These are phyloP conservation scores for Pachypanchax playfairii DNA, from an alignment of 2,113 vertebrate genomes.

Conservation along the genomic window DNA sequence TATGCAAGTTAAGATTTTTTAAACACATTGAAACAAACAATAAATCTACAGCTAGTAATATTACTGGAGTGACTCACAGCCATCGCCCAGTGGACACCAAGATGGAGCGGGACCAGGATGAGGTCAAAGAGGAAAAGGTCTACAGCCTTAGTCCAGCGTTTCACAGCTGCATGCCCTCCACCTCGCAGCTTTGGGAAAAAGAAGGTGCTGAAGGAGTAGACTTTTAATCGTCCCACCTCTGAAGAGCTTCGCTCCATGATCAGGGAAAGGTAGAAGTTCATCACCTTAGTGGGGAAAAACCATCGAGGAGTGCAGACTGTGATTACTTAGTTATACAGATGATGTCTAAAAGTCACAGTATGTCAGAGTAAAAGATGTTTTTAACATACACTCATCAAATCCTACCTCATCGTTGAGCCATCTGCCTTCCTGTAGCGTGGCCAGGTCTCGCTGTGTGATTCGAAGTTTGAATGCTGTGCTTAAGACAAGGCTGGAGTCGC, in stretches of 20 bases:
- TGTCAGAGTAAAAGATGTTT: too few relatives aligned
- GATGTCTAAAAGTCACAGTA: not conserved
- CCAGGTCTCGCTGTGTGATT: conserved; percentile 88
- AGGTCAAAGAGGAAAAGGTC: conserved; percentile 89
- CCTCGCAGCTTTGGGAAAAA: conserved; percentile 87
- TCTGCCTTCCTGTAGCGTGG: conserved; percentile 80
- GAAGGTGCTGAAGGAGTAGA: conserved; percentile 92
- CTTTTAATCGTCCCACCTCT: conserved; percentile 69
- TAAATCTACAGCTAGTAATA: not conserved
- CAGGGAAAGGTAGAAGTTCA: conserved; percentile 95
- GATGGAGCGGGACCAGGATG: conserved; percentile 88
- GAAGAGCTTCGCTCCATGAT: conserved; percentile 84
- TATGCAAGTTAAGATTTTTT: too few relatives aligned
- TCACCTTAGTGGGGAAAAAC: conserved; percentile 75
- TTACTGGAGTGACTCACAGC: conserved; percentile 79
- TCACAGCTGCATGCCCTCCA: conserved; percentile 83
- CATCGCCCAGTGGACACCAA: conserved; percentile 88
- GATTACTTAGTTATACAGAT: too few relatives aligned
- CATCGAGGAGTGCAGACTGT: too few relatives aligned
- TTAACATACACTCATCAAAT: too few relatives aligned
- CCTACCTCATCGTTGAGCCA: conserved; percentile 94
- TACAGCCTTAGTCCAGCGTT: conserved; percentile 89
- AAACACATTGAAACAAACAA: not conserved
- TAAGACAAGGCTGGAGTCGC: conserved; percentile 81
- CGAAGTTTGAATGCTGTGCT: conserved; percentile 89